A percentile compares a stretch with the other conserved stretches of the same genome.
phyloP scores from a whole-genome alignment of 2,797 vertebrate species.

The Platalea minor region DNA sequence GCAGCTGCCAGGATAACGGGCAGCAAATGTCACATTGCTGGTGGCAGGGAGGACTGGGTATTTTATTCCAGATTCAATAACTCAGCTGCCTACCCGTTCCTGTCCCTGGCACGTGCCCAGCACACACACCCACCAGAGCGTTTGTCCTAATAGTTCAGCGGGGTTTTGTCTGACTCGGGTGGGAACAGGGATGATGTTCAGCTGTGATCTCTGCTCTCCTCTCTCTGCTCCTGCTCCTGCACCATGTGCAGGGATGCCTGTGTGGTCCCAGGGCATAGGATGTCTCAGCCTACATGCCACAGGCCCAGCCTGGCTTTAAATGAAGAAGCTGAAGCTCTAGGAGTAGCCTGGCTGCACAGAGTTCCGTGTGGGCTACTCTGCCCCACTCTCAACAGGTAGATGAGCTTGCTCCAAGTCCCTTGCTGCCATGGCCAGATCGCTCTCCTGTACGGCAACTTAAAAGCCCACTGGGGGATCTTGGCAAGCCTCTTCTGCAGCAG shows the following conservation, averaged over 20 bases:
- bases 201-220: neutral
- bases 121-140: rapidly evolving
- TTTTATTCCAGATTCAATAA: neutral
- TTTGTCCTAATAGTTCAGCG: neutral
- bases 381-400: too few species aligned
- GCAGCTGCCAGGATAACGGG: neutral
- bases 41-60: neutral
- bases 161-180: neutral
- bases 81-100: neutral
- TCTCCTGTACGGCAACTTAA: neutral
- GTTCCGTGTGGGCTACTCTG: neutral
- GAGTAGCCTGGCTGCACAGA: neutral
- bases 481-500: neutral
- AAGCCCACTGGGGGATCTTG: neutral
- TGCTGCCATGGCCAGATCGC: neutral
- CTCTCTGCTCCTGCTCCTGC: neutral
- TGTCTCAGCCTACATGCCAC: neutral
- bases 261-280: rapidly evolving
- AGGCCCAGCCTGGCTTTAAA: neutral
- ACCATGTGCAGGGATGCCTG: rapidly evolving
- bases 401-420: neutral
- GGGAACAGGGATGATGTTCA: neutral
- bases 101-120: rapidly evolving
- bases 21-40: neutral
- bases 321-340: neutral